Evolutionary conservation across 2,797 vertebrate genomes (phyloP).

Genomic region (Loriculus beryllinus): DNA sequence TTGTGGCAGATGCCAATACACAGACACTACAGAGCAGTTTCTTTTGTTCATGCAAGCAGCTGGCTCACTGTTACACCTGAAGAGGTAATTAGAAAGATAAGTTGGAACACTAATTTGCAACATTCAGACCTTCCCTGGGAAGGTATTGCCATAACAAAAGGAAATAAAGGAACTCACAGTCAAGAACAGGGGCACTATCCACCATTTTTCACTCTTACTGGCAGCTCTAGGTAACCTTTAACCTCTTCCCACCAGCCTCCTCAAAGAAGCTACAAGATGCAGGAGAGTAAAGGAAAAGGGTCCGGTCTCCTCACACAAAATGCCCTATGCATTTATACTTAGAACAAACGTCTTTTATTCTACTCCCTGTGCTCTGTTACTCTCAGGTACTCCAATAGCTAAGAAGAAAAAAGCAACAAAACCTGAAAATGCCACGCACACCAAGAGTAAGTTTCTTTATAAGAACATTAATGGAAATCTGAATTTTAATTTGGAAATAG

Average conservation of each 20-base stretch:
- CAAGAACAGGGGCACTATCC: constrained; percentile 59
- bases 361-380: neutral
- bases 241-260: constrained; percentile 74
- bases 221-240: constrained; percentile 70
- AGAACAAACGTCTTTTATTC: constrained; percentile 49
- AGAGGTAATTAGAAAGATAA: constrained; percentile 69
- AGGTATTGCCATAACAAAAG: constrained; percentile 69
- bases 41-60: constrained; percentile 31
- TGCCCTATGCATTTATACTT: neutral
- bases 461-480: neutral
- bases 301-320: constrained; percentile 6
- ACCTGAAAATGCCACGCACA: neutral
- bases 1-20: neutral
- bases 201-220: constrained; percentile 72
- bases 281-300: constrained; percentile 51
- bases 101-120: constrained; percentile 65
- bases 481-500: neutral
- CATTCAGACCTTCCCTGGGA: constrained; percentile 63
- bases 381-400: constrained; percentile 16
- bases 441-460: neutral
- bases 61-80: constrained; percentile 66
- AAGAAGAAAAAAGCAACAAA: constrained; percentile 4
- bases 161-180: constrained; percentile 54
- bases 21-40: neutral
- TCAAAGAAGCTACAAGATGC: constrained; percentile 70